phyloP scores from a whole-genome alignment of 2,888 invertebrate species.

The Spisula subtruncata region DNA sequence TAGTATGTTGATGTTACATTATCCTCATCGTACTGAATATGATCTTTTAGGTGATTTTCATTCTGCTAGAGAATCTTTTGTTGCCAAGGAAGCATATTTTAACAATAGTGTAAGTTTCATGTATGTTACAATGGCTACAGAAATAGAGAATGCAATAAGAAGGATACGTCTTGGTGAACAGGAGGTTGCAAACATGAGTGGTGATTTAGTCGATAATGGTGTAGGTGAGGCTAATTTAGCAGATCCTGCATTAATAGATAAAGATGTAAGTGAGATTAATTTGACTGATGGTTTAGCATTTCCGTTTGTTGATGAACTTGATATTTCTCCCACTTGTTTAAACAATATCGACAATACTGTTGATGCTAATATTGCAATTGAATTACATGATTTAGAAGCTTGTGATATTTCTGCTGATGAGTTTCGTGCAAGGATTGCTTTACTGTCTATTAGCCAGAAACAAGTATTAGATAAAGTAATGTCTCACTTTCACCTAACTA shows the following conservation, averaged over 20 bases:
- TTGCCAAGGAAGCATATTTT: slow-evolving; percentile 18
- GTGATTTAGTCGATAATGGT: neutral
- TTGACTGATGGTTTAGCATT: neutral
- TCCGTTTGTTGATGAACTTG: neutral
- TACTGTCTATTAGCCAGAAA: slow-evolving; percentile 32
- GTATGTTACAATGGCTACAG: slow-evolving; percentile 27
- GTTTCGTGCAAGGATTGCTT: slow-evolving; percentile 1
- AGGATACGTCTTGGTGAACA: slow-evolving; percentile 4
- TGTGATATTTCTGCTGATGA: slow-evolving; percentile 45
- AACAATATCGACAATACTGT: no score
- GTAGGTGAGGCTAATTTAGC: no score
- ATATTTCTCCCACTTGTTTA: no score
- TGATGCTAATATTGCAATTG: neutral
- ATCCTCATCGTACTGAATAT: slow-evolving; percentile 41
- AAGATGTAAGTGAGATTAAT: no score
- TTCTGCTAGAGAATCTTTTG: slow-evolving; percentile 43
- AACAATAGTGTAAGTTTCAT: slow-evolving; percentile 30
- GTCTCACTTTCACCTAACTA: neutral
- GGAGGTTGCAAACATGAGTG: neutral
- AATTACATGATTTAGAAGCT: slow-evolving; percentile 31
- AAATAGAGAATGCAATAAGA: slow-evolving; percentile 56
- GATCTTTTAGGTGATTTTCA: slow-evolving; percentile 15
- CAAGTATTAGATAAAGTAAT: slow-evolving; percentile 24
- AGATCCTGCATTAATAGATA: no score
- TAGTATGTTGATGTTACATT: slow-evolving; percentile 42